These are phyloP conservation scores for Taurulus bubalis DNA, from an alignment of 2,113 vertebrate species.

Conservation along the genomic window DNA sequence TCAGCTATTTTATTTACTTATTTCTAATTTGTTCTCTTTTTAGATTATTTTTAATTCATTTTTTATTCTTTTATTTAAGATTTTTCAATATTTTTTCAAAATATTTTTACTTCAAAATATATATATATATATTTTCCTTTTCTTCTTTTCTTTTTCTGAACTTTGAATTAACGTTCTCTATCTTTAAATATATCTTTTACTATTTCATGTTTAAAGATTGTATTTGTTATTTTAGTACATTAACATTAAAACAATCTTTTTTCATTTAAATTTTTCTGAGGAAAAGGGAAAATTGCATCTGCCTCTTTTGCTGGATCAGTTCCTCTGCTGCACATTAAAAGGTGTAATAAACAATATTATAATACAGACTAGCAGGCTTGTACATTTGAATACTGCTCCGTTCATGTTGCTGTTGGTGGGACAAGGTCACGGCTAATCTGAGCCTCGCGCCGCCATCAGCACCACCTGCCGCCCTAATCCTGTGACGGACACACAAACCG, in stretches of 20 bases:
- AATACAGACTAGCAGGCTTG: neutral
- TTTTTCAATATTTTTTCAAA: neutral
- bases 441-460: slow-evolving; percentile 1
- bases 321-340: neutral
- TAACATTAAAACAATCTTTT: neutral
- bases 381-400: too few relatives aligned
- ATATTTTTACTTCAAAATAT: neutral
- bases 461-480: slow-evolving; percentile 67
- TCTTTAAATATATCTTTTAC: too few relatives aligned
- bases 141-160: too few relatives aligned
- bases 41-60: neutral
- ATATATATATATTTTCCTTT: too few relatives aligned
- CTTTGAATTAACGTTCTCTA: too few relatives aligned
- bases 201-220: too few relatives aligned
- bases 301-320: neutral
- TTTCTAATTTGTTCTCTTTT: neutral
- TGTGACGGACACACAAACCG: slow-evolving; percentile 49
- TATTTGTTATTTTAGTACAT: too few relatives aligned
- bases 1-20: neutral
- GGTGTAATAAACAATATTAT: neutral
- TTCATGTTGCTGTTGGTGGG: neutral
- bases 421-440: slow-evolving; percentile 69
- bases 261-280: neutral
- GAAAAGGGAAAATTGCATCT: neutral
- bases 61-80: neutral